Base-by-base conservation (phyloP, 2,888 invertebrate species). In the Apodemia mormo region DNA sequence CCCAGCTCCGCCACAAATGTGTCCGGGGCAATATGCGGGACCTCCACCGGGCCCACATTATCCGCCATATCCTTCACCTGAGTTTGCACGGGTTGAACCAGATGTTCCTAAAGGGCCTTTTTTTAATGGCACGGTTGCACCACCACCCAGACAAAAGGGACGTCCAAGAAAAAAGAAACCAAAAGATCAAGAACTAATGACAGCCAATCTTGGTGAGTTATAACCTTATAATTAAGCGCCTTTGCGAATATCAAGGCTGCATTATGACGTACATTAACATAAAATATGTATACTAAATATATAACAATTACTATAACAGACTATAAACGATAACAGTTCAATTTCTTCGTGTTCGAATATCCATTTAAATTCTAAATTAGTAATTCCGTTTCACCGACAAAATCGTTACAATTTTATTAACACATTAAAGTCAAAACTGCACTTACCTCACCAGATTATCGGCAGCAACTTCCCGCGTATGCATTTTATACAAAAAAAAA, bases 91-190 rank as follows among this genome's bases (percentile, higher is more conserved):
- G 86, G 94, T 86, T 70, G 93, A 89, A 71, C 84, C 84, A 66
- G 92, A 89, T 79, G 87, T 89, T 81, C 87, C 91, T 89, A 94
- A 92, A 87, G 94, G 86, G 77, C 86, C 93, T 67, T 95, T 94
- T 84, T 95, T 94, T 85, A 95, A 95, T 78, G 95, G 95, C 10
- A 89, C 92, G 70, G 74, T 90, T 8, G 89, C 90, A 56, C 92
- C 93, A 67, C 95, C 95, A n/a, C 97, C 97, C 7, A 94, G 98
- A 79, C 98, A 98, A 89, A 98, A 98, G 94, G 98, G 98, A 10
- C 94, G 98, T 77, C 98, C 98, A 52, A 94, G 98, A 85, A 98
- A 98, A 93, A 95, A 98, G 94, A 98, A 98, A 89, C 97, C 97
- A 68, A 97, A 97, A 94, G 97, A 97, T 85, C 95, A 97, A 79